Percentiles rank a stretch among this genome's conserved stretches.
Conservation (phyloP, 2,888 invertebrate genomes). For the Aspidiotus destructor region DNA sequence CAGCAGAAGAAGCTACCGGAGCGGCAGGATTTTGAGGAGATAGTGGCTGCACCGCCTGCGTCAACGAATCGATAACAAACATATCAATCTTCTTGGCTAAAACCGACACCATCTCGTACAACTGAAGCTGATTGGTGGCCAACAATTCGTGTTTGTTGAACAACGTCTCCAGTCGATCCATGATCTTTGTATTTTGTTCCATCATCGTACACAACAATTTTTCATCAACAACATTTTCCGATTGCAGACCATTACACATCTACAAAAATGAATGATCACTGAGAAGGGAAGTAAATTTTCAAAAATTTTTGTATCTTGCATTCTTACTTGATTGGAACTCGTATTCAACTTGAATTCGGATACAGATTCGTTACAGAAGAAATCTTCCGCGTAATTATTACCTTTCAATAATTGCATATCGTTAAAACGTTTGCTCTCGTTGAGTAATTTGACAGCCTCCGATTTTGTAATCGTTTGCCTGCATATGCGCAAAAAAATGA, state of each 20-base stretch:
- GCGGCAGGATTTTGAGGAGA: neutral
- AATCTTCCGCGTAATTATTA: slow-evolving; percentile 11
- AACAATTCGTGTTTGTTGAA: slow-evolving; percentile 22
- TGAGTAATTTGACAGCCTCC: slow-evolving; percentile 46
- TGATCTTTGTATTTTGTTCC: slow-evolving; percentile 17
- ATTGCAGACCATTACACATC: neutral
- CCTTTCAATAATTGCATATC: slow-evolving; percentile 16
- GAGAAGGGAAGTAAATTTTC: no score
- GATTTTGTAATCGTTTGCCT: slow-evolving; percentile 43
- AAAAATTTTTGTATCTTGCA: no score
- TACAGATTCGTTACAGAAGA: neutral
- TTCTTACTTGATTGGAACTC: no score
- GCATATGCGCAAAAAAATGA: slow-evolving; percentile 3
- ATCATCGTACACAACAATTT: slow-evolving; percentile 2
- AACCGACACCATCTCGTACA: slow-evolving; percentile 12
- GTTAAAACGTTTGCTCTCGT: slow-evolving; percentile 55
- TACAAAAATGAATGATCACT: no score
- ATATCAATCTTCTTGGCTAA: slow-evolving; percentile 16
- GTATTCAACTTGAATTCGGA: no score
- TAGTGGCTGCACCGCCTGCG: neutral
- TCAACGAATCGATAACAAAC: slow-evolving; percentile 7
- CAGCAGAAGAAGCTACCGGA: no score
- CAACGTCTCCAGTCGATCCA: slow-evolving; percentile 18
- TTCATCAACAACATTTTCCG: neutral
- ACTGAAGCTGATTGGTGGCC: slow-evolving; percentile 19